A percentile compares a stretch with the other conserved stretches of the same genome.
Conservation (phyloP, 1,140 invertebrate species). For the Drosophila navojoa region DNA sequence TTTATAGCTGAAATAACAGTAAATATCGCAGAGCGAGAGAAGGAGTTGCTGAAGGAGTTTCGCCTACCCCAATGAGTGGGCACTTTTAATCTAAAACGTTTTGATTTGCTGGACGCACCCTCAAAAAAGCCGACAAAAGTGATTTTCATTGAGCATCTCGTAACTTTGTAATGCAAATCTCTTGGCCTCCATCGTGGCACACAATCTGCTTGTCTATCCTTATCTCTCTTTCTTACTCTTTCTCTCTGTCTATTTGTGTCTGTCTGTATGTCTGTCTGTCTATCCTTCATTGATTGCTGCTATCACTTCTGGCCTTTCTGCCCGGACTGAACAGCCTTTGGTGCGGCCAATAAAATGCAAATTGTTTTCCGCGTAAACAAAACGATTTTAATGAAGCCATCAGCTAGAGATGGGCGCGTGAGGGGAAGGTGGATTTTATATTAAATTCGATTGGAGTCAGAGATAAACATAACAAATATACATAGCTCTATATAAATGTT, state of each 20-base stretch:
- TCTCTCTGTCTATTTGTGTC: slow-evolving; percentile 10
- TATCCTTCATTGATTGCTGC: slow-evolving; percentile 47
- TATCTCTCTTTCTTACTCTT: slow-evolving; percentile 6
- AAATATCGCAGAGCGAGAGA: not conserved
- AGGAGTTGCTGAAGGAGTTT: not conserved
- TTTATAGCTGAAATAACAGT: slow-evolving; percentile 33
- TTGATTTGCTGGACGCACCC: slow-evolving; percentile 39
- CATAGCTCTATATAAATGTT: no score
- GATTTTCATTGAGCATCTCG: slow-evolving; percentile 63
- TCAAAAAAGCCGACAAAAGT: slow-evolving; percentile 56
- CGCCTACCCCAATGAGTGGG: slow-evolving; percentile 19
- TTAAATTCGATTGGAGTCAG: not conserved
- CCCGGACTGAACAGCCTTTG: slow-evolving; percentile 27
- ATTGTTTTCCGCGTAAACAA: slow-evolving; percentile 69
- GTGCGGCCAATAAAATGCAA: slow-evolving; percentile 74
- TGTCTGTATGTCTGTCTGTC: slow-evolving; percentile 4
- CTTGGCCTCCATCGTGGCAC: slow-evolving; percentile 25
- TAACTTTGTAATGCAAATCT: slow-evolving; percentile 77
- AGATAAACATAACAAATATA: no score
- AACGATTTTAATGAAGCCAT: slow-evolving; percentile 34
- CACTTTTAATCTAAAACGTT: slow-evolving; percentile 50
- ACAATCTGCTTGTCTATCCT: slow-evolving; percentile 9
- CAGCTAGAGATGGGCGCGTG: slow-evolving; percentile 38
- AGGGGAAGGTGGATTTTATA: not conserved
- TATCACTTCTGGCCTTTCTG: slow-evolving; percentile 36